Conservation (phyloP, 2,888 invertebrate genomes). For the Neoitamus cyanurus region DNA sequence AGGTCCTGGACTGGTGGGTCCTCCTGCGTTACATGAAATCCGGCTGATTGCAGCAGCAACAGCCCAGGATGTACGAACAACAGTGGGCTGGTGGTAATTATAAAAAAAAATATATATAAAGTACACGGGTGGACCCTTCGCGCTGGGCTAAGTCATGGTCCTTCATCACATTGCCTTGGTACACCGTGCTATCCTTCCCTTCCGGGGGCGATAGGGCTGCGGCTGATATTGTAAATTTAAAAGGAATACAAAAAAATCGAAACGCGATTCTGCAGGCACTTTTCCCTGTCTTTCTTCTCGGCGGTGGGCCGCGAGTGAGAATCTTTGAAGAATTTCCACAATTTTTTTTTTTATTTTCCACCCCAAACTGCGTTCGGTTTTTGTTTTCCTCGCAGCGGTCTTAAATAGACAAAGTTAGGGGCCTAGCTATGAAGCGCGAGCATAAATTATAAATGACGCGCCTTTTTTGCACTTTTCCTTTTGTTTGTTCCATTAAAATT, state of each 20-base stretch:
- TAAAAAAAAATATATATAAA: not conserved
- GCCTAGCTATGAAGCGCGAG: slow-evolving; percentile 22
- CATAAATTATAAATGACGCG: slow-evolving; percentile 44
- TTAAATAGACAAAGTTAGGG: slow-evolving; percentile 12
- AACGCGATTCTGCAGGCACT: slow-evolving; percentile 7
- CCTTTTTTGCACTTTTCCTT: slow-evolving; percentile 38
- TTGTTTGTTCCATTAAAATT: slow-evolving; percentile 43
- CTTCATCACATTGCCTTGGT: not conserved
- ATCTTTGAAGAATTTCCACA: slow-evolving; percentile 18
- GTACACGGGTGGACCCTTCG: not conserved
- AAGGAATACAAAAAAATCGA: slow-evolving; percentile 17
- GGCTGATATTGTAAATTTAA: not conserved
- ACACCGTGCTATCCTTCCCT: not conserved
- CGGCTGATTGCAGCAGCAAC: not conserved
- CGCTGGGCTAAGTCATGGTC: not conserved
- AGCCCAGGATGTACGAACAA: not conserved
- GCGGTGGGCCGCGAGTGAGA: not conserved
- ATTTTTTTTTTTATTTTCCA: not conserved
- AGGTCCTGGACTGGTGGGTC: not conserved
- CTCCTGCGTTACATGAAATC: not conserved
- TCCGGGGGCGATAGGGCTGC: slow-evolving; percentile 7
- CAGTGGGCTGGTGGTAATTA: slow-evolving; percentile 10
- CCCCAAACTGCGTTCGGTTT: not conserved
- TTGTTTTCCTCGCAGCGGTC: not conserved
- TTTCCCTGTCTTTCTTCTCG: slow-evolving; percentile 15